Base-by-base conservation (phyloP, 2,888 invertebrate genomes). In the Tuta absoluta region DNA sequence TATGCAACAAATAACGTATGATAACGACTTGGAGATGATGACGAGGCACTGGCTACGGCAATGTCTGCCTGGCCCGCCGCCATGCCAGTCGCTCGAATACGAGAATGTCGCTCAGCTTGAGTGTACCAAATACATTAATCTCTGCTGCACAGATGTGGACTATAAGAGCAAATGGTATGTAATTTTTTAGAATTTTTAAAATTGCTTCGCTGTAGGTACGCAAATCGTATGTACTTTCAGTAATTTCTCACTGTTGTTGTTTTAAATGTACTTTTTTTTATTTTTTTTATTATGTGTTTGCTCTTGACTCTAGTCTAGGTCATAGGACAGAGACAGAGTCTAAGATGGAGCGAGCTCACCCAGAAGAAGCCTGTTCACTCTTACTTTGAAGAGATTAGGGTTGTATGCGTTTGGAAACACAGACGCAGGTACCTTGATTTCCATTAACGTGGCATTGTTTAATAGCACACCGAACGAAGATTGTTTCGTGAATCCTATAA, bases 1-100 rank as follows among this genome's bases (percentile, higher is more conserved):
- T 68, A 91, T 91, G 87, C 81, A 84, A 65, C 89, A 90, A 75
- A 67, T 91, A 0, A 79, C 82, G 57, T 91, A 91, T 65, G 88
- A 91, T 68, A 73, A 73, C 53, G 89, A 90, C 73, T 79, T 91
- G 65, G 81, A 90, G 70, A 79, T 76, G 66, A 89, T 91, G 77
- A 80, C 90, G 8, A 68, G 69, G 63, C 79, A 79, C 3, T 91
- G 91, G 91, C 80, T 90, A 14, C 76, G 70, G 12, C 90, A 91
- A 67, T 91, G 91, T 68, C 72, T 89, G 17, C 91, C 91, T 19
- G 91, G 91, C 4, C 76, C 85, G 5, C 85, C 89, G 1, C 80
- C 85, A 4, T 91, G 91, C 72, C 85, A 87, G 4, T 82, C 89
- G 0, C 76, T 91, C 0, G 81, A 84, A 19, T 78, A 75, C 17